Conservation (phyloP, 2,113 vertebrate species). For the Lamprologus sp. region DNA sequence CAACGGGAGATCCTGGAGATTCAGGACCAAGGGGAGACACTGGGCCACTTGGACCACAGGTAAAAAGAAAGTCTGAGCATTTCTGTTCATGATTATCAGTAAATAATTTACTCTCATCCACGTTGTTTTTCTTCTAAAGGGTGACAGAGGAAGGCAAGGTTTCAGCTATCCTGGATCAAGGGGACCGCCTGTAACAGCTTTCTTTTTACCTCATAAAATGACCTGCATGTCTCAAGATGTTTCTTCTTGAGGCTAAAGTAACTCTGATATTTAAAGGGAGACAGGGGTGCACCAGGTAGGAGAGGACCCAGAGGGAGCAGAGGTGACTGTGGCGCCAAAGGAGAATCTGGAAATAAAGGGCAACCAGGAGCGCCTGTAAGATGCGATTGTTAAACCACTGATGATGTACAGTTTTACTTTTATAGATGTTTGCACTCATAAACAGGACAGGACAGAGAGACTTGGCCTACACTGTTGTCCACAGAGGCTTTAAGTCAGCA, state of each 20-base stretch:
- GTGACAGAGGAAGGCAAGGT: slow-evolving; percentile 85
- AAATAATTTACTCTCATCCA: background rate
- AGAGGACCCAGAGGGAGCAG: slow-evolving; percentile 79
- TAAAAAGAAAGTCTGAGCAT: background rate
- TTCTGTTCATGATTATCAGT: background rate
- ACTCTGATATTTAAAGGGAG: slow-evolving; percentile 72
- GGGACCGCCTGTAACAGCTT: slow-evolving; percentile 72
- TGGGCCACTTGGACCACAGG: slow-evolving; percentile 34
- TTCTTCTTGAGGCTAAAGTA: background rate
- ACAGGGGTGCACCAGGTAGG: slow-evolving; percentile 77
- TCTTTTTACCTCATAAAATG: background rate
- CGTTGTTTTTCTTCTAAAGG: slow-evolving; percentile 57
- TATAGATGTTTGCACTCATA: background rate
- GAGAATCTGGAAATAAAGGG: slow-evolving; percentile 77
- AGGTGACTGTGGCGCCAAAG: slow-evolving; percentile 86
- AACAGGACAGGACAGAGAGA: background rate
- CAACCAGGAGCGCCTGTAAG: slow-evolving; percentile 77
- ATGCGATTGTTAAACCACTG: background rate
- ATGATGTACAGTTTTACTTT: background rate
- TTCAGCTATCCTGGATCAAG: slow-evolving; percentile 86
- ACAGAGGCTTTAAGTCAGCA: background rate
- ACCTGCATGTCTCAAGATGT: background rate
- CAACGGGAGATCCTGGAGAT: slow-evolving; percentile 38
- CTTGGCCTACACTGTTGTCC: background rate
- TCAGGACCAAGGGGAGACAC: slow-evolving; percentile 36